Evolutionary conservation across 2,888 invertebrate genomes (phyloP).

Genomic region (Rhabditoides inermis): DNA sequence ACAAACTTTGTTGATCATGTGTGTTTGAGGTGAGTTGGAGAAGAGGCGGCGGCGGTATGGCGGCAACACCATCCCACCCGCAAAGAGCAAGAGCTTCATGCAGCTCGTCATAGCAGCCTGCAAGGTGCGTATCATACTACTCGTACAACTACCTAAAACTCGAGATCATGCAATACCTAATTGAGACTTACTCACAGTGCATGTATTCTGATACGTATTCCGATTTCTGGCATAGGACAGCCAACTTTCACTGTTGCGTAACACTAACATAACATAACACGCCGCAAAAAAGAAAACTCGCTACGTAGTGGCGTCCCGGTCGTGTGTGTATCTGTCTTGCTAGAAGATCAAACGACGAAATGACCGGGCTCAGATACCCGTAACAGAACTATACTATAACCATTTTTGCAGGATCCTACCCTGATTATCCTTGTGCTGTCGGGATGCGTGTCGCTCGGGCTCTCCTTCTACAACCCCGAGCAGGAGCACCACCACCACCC

Average conservation of each 20-base stretch:
- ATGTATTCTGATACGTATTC: too few species aligned
- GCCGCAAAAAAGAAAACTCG: too few species aligned
- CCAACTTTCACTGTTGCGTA: too few species aligned
- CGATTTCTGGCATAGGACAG: too few species aligned
- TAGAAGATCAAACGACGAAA: too few species aligned
- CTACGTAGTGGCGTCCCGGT: too few species aligned
- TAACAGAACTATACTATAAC: too few species aligned
- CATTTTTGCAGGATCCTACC: constrained; percentile 46
- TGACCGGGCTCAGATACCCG: too few species aligned
- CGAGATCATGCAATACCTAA: not conserved
- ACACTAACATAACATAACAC: too few species aligned
- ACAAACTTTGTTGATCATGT: constrained; percentile 2
- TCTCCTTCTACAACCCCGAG: constrained; percentile 49
- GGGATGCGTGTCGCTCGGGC: constrained; percentile 45
- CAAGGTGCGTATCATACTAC: constrained; percentile 18
- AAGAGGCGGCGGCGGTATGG: constrained; percentile 35
- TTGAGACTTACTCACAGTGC: too few species aligned
- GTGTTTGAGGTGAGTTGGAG: too few species aligned
- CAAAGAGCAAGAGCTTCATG: constrained; percentile 40
- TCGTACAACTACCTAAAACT: not conserved
- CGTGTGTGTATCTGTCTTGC: too few species aligned
- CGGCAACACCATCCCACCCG: constrained; percentile 45
- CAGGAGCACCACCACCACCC: constrained; percentile 1
- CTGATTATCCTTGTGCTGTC: constrained; percentile 47
- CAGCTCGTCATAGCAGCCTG: constrained; percentile 39